Evolutionary conservation across 2,797 vertebrate genomes (phyloP).

Genomic region (Coracias cyanogaster): DNA sequence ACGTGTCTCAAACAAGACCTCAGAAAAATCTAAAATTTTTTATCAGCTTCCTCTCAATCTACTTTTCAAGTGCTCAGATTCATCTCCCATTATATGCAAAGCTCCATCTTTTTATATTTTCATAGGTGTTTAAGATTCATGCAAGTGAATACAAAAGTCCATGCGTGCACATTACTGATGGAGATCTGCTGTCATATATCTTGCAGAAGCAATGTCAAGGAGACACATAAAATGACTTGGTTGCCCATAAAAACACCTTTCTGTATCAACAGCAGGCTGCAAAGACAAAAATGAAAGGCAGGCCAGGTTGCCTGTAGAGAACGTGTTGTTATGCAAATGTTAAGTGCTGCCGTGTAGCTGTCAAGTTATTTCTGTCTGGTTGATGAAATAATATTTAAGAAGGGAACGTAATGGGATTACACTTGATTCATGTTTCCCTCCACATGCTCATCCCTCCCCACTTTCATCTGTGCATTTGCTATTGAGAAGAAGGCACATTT

Average conservation of each 20-base stretch:
- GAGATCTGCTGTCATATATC: background rate
- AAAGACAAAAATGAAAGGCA: background rate
- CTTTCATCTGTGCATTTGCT: background rate
- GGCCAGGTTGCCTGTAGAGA: background rate
- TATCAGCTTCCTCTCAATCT: background rate
- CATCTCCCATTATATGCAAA: background rate
- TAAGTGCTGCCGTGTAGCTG: background rate
- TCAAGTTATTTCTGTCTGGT: background rate
- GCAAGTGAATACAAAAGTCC: background rate
- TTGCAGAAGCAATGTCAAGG: background rate
- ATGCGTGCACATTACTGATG: background rate
- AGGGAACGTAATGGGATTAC: background rate
- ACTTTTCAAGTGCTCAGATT: background rate
- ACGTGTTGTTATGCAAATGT: background rate
- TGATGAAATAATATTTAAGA: conserved; percentile 31
- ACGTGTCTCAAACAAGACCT: background rate
- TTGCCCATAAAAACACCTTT: background rate
- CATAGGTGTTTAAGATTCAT: background rate
- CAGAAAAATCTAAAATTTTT: background rate
- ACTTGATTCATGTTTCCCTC: background rate
- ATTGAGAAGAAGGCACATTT: background rate
- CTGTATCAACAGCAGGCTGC: background rate
- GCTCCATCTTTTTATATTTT: background rate
- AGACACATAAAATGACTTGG: background rate
- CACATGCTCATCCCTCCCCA: background rate